Evolutionary conservation across 2,113 vertebrate species (phyloP).

Genomic region (Serinus canaria): DNA sequence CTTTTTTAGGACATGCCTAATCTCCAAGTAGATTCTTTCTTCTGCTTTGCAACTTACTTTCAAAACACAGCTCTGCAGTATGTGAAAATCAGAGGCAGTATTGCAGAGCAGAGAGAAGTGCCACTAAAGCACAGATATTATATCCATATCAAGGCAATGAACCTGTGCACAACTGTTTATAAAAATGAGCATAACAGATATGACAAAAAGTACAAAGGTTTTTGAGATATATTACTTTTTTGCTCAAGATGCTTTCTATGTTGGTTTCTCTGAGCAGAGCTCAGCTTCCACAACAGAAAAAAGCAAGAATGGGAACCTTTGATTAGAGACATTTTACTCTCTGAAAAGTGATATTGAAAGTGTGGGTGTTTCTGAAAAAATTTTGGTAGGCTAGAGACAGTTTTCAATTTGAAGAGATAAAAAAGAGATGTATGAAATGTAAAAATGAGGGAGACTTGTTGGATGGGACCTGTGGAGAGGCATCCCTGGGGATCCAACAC

Average conservation of each 20-base stretch:
- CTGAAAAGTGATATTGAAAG: background rate
- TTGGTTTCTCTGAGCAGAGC: background rate
- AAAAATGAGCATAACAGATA: background rate
- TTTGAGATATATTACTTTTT: background rate
- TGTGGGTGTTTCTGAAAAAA: background rate
- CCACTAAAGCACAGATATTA: background rate
- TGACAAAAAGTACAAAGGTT: background rate
- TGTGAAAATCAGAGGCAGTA: background rate
- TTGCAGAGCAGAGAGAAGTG: background rate
- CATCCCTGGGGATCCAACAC: background rate
- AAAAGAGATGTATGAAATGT: background rate
- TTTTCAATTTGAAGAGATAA: background rate
- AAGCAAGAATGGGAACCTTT: background rate
- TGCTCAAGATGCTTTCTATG: background rate
- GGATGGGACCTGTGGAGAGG: accelerated
- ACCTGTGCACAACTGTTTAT: background rate
- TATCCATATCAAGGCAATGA: background rate
- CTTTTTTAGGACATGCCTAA: background rate
- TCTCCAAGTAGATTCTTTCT: background rate
- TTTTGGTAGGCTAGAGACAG: background rate
- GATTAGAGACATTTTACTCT: background rate
- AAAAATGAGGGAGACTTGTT: background rate
- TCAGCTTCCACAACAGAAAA: background rate
- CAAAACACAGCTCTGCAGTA: background rate
- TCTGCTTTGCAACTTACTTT: background rate